A percentile compares a stretch with the other conserved stretches of the same genome.
Conservation (phyloP, 2,113 vertebrate genomes). For the Verasper variegatus region DNA sequence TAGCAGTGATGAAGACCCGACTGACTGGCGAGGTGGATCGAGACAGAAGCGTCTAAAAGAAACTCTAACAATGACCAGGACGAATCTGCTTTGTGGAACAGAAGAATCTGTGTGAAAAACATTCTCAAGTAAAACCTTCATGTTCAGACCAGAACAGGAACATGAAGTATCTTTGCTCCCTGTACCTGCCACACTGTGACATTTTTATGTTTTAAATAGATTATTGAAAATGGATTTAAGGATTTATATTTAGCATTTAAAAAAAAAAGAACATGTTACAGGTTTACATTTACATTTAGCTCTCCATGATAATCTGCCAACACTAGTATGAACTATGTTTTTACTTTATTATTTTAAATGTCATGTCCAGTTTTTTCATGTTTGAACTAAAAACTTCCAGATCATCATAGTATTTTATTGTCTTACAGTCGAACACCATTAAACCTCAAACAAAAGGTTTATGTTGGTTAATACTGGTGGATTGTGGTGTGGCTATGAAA, state of each 20-base stretch:
- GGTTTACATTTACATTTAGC: background rate
- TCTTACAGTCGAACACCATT: background rate
- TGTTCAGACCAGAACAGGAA: slow-evolving; percentile 12
- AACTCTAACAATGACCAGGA: background rate
- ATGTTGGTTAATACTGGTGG: background rate
- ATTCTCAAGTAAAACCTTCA: slow-evolving; percentile 2
- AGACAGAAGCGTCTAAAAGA: background rate
- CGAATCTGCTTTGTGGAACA: background rate
- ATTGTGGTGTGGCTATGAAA: background rate
- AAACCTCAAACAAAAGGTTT: background rate
- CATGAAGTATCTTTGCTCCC: background rate
- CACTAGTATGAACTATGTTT: background rate
- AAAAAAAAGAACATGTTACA: too few relatives aligned
- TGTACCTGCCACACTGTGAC: background rate
- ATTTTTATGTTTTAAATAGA: background rate
- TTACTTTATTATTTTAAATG: too few relatives aligned
- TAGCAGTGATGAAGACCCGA: slow-evolving; percentile 14
- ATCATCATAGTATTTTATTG: background rate
- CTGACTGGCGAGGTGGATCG: background rate
- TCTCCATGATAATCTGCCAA: background rate
- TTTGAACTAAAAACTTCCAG: background rate
- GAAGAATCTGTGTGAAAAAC: background rate
- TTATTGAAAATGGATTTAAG: background rate
- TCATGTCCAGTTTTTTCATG: background rate
- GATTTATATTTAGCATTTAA: background rate